Evolutionary conservation across 2,113 vertebrate genomes (phyloP), one percentile per base, ranked within the genome.

Genomic region (Poeciliopsis turrubarensis): DNA sequence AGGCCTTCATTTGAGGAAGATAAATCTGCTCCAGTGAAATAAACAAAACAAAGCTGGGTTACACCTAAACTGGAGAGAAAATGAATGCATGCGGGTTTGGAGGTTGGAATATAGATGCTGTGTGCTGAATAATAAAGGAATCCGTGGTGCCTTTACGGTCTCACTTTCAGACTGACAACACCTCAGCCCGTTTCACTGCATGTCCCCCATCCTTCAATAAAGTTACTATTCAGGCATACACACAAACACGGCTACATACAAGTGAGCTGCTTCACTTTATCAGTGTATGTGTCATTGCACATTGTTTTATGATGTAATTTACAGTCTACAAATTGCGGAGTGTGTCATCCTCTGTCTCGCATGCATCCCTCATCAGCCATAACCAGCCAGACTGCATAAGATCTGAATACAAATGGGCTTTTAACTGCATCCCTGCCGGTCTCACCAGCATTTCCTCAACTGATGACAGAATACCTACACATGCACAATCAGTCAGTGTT

Each of bases 341-440:
- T 27, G 66, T 13, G 57, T 81, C 77, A 80, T 71, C 68, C 57
- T 70, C 70, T 64, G 65, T 73, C 63, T 63, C 72, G 68, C 39
- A 76, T 83, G 70, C 86, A 80, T 89, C 80, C 83, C 80, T 85
- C 81, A 73, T 71, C 82, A n/a, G 71, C 77, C 81, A 73, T 76
- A 87, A 87, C 72, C 70, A 63, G 29, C 39, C 70, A 54, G 78
- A 77, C 79, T 73, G 22, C 14, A 29, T 17, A 41, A 77, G 13
- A 78, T 79, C 79, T 85, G 90, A 88, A 92, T 92, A 90, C 85
- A 86, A 92, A 92, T 89, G 54, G 60, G 71, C 37, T 81, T 73
- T 87, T 77, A 68, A 86, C 77, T 66, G 44, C 69, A 1, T 64
- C 78, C 27, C 60, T 11, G n/a, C 31, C 65, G 67, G 75, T 69